Conservation (phyloP, 2,797 vertebrate species). For the Pteropus rufus region DNA sequence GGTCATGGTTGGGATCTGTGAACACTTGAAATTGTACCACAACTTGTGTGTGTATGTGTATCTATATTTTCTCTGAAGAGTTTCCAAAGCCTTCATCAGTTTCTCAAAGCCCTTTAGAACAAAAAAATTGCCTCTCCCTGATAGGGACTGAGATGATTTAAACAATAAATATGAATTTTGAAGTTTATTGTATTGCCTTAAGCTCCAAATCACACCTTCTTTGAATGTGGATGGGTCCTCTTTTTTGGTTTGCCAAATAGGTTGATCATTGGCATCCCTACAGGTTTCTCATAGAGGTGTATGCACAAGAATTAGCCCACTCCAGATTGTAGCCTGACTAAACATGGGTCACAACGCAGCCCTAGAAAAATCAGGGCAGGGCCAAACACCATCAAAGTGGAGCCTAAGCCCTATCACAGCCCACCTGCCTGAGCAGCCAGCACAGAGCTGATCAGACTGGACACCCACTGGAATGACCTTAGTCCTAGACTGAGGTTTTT, state of each 20-base stretch:
- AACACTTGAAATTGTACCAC: not conserved
- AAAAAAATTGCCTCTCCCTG: rapidly evolving
- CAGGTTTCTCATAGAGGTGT: not conserved
- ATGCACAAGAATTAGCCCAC: not conserved
- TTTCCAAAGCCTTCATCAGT: not conserved
- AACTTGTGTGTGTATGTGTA: no score
- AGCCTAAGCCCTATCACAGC: not conserved
- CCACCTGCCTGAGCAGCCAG: not conserved
- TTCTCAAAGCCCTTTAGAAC: not conserved
- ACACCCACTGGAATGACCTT: not conserved
- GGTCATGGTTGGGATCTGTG: not conserved
- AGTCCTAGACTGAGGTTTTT: not conserved
- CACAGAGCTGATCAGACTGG: not conserved
- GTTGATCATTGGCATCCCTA: not conserved
- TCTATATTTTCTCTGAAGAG: not conserved
- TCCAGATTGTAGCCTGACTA: not conserved
- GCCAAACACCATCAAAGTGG: not conserved
- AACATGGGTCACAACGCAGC: not conserved
- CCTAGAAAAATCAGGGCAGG: not conserved
- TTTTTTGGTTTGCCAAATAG: not conserved
- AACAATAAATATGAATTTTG: not conserved
- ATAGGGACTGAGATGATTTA: not conserved
- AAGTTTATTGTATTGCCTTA: not conserved
- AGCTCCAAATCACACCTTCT: not conserved
- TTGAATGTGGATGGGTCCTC: not conserved